Base-by-base conservation (phyloP, 2,797 vertebrate genomes). In the Oophaga sylvatica region DNA sequence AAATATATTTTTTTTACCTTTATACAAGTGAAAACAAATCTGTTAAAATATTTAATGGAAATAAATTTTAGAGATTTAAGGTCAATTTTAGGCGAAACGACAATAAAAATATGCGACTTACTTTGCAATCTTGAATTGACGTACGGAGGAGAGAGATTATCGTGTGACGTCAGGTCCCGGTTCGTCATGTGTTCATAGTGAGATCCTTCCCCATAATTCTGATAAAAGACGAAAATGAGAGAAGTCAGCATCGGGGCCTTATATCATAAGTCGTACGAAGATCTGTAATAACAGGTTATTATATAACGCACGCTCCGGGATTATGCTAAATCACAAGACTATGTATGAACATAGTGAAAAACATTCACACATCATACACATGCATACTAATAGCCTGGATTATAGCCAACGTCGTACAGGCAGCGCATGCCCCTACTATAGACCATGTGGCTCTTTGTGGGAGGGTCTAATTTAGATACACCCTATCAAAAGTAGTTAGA, bases 81-180 rank as follows among this genome's bases (percentile, higher is more conserved):
- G 26, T 15, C 29, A 71, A 71, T 12, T 4, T 26, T 67, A 6
- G 35, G 16, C 9, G 20, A 73, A 48, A 75, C 11, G 20, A 75
- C 11, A 45, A 13, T 45, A 45, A 20, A n/a, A 62, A 6, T 19
- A 4, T n/a, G 19, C 16, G 45, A 80, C 95, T 95, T 95, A 99
- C 98, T 97, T 96, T 97, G 93, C 95, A 97, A 93, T 94, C 98
- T 95, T 95, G 97, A 97, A 94, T 96, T 98, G 94, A 95, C 92
- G 89, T 98, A 99, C 35, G 97, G 96, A 91, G 97, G 97, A 89
- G 98, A 98, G 91, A 98, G 95, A 95, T 95, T 97, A 95, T 98
- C 97, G 53, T 97, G 97, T 91, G 98, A 97, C 45, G 96, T 94
- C 92, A 98, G 95, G 91, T 97, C 96, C 92, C 96, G 95, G 94